Evolutionary conservation across 2,113 vertebrate species (phyloP).

Genomic region (Elanus axillaris): DNA sequence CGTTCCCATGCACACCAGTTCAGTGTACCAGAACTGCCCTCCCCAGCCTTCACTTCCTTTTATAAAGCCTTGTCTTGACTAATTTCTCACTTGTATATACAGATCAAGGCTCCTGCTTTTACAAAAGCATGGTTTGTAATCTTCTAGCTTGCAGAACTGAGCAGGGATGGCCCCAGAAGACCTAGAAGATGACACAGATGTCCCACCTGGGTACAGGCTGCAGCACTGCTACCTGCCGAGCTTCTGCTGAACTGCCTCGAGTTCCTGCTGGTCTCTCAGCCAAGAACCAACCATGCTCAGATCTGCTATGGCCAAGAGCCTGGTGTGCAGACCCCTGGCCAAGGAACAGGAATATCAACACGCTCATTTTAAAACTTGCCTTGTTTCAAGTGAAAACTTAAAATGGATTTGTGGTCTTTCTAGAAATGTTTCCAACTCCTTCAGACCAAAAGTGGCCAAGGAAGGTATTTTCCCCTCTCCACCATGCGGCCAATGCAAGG

Average conservation of each 20-base stretch:
- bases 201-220: background rate
- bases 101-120: background rate
- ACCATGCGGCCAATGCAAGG: background rate
- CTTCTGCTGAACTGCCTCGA: fast-evolving
- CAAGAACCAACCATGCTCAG: background rate
- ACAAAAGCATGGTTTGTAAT: background rate
- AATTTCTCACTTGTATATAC: background rate
- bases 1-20: background rate
- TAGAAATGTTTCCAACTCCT: background rate
- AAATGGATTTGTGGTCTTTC: background rate
- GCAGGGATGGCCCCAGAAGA: background rate
- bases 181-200: background rate
- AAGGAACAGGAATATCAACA: background rate
- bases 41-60: background rate
- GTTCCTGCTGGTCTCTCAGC: background rate
- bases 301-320: background rate
- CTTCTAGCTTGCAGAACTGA: background rate
- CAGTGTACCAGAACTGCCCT: background rate
- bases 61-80: background rate
- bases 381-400: background rate
- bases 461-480: background rate
- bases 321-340: background rate
- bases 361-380: background rate
- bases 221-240: background rate
- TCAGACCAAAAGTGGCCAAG: background rate